A percentile compares a stretch with the other conserved stretches of the same genome.
phyloP scores from a whole-genome alignment of 2,797 vertebrate species.

The Acanthopagrus latus region DNA sequence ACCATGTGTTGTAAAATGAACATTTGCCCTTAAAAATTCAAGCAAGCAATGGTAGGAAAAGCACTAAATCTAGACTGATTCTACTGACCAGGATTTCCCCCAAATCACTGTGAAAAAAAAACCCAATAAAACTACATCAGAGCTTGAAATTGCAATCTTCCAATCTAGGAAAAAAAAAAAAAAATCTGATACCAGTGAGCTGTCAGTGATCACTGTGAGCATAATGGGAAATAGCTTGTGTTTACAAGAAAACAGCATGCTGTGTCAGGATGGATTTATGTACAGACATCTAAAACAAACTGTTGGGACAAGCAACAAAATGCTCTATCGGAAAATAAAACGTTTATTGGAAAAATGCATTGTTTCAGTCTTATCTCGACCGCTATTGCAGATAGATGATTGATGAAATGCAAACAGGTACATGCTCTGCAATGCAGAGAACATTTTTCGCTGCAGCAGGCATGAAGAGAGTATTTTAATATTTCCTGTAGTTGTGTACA shows the following conservation, averaged over 20 bases:
- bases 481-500: neutral
- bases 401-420: neutral
- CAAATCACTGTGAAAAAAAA: slow-evolving; percentile 35
- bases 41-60: too few relatives aligned
- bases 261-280: slow-evolving; percentile 39
- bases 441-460: neutral
- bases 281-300: slow-evolving; percentile 18
- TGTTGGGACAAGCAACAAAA: slow-evolving; percentile 8
- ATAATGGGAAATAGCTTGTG: slow-evolving; percentile 49
- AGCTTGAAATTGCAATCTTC: slow-evolving; percentile 42
- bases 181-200: slow-evolving; percentile 23
- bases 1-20: too few relatives aligned
- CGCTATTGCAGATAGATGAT: neutral
- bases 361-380: neutral
- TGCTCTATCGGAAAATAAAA: neutral
- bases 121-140: slow-evolving; percentile 15
- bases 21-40: too few relatives aligned
- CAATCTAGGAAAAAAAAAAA: slow-evolving; percentile 39
- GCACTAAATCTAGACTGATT: neutral
- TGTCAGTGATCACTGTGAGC: slow-evolving; percentile 38
- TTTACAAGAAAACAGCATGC: slow-evolving; percentile 22
- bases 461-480: neutral
- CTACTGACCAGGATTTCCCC: neutral
- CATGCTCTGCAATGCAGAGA: neutral
- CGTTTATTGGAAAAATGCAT: neutral